A percentile compares a stretch with the other conserved stretches of the same genome.
Evolutionary conservation across 1,140 invertebrate species (phyloP).

Genomic region (Pseudomyrmex cubaensis): DNA sequence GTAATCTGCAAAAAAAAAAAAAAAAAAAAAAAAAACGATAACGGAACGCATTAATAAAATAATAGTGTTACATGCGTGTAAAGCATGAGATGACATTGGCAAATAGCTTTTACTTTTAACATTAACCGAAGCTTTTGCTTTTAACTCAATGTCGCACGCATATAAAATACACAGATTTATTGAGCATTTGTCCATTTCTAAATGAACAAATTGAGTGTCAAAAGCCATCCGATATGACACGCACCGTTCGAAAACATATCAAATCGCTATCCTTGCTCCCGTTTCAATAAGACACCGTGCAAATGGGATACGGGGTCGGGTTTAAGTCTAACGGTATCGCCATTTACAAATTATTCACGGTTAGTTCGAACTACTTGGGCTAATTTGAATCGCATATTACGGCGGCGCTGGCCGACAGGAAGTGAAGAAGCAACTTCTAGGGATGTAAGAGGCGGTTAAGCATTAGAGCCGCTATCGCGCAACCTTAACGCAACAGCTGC

Average conservation of each 20-base stretch:
- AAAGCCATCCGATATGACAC: not conserved
- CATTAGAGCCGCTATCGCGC: constrained; percentile 57
- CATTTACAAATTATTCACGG: constrained; percentile 72
- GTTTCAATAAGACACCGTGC: not conserved
- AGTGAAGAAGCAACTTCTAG: constrained; percentile 64
- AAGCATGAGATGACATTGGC: not conserved
- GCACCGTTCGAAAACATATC: not conserved
- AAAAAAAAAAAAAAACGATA: no score
- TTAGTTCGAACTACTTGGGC: constrained; percentile 61
- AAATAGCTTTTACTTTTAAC: not conserved
- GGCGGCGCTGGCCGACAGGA: constrained; percentile 57
- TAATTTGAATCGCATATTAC: constrained; percentile 64
- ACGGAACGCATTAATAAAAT: not conserved
- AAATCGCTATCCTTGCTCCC: not conserved
- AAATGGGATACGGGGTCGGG: constrained; percentile 65
- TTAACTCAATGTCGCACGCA: not conserved
- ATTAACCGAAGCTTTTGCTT: not conserved
- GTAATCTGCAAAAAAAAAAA: not conserved
- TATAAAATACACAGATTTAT: not conserved
- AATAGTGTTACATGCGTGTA: not conserved
- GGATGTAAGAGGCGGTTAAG: constrained; percentile 37
- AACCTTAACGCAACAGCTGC: constrained; percentile 38
- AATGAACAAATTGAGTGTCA: no score
- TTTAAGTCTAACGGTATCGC: constrained; percentile 67
- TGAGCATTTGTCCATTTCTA: no score